Base-by-base conservation (phyloP, 2,113 vertebrate genomes). In the Larimichthys crocea region DNA sequence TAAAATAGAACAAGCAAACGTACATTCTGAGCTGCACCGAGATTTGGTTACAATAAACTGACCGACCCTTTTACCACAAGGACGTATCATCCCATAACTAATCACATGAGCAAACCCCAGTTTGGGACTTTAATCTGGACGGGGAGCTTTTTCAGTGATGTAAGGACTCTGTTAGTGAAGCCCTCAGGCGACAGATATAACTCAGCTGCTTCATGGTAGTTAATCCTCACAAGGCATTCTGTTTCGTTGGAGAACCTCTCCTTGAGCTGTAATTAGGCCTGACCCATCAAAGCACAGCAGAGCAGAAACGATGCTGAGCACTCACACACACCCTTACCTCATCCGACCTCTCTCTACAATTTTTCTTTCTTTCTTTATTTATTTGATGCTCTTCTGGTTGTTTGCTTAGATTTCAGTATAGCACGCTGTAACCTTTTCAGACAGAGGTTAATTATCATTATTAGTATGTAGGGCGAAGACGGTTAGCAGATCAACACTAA, bases 191-290 rank as follows among this genome's bases (percentile, higher is more conserved):
- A 65, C 46, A 16, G 56, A 86, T 85, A 59, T 53, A 79, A 80
- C 74, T 85, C 79, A 61, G 74, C 72, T 60, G 74, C 72, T 80
- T 76, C 74, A 74, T 61, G 53, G 49, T 42, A 76, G 52, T 69
- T 83, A 79, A 84, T 84, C 79, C 78, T 77, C 82, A 78, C 67
- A 63, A 60, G 79, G 83, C 66, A 44, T 76, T 89, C 56, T 44
- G 67, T 83, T 85, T 86, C 63, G 17, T 85, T 83, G 81, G 67
- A 87, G 73, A 87, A 77, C 63, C 55, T 88, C 69, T 91, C 83
- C 65, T 83, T 82, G 75, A 92, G 88, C 76, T 76, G 88, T 89
- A 92, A 94, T 94, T 92, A 91, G 74, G 73, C 82, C 74, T 85
- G 88, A 88, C 89, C 89, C 84, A 78, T 70, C 82, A 89, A 86